Evolutionary conservation across 2,888 invertebrate genomes (phyloP).

Genomic region (Octonoba sinensis): DNA sequence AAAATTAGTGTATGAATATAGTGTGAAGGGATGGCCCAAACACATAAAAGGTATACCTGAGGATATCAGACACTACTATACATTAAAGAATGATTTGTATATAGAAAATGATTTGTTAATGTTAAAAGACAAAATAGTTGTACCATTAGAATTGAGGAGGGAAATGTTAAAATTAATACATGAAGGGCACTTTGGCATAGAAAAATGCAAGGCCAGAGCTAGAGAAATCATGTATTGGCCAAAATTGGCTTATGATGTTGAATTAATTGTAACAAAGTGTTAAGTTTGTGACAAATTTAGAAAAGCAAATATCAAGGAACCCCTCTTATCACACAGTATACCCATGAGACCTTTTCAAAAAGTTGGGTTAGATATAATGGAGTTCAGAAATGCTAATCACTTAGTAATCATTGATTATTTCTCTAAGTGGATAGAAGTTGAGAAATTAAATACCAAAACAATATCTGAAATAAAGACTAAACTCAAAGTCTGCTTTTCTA

Average conservation of each 20-base stretch:
- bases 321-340: background rate
- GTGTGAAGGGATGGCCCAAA: constrained; percentile 14
- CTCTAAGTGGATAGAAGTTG: too few species aligned
- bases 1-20: background rate
- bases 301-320: too few species aligned
- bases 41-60: too few species aligned
- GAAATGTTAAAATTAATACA: too few species aligned
- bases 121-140: too few species aligned
- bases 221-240: too few species aligned
- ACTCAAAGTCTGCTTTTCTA: too few species aligned
- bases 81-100: constrained; percentile 15
- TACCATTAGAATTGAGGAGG: too few species aligned
- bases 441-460: too few species aligned
- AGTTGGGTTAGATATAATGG: constrained; percentile 19
- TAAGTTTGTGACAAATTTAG: constrained; percentile 5
- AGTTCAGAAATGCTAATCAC: constrained; percentile 8
- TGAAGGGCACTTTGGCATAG: too few species aligned
- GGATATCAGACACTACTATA: background rate
- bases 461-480: too few species aligned
- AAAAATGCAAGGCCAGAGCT: too few species aligned
- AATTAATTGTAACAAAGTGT: background rate
- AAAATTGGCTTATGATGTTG: constrained; percentile 1
- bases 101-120: constrained; percentile 8
- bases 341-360: constrained; percentile 11
- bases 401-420: constrained; percentile 2